Evolutionary conservation across 2,113 vertebrate genomes (phyloP), one percentile per base, ranked within the genome.

Genomic region (Picathartes gymnocephalus): DNA sequence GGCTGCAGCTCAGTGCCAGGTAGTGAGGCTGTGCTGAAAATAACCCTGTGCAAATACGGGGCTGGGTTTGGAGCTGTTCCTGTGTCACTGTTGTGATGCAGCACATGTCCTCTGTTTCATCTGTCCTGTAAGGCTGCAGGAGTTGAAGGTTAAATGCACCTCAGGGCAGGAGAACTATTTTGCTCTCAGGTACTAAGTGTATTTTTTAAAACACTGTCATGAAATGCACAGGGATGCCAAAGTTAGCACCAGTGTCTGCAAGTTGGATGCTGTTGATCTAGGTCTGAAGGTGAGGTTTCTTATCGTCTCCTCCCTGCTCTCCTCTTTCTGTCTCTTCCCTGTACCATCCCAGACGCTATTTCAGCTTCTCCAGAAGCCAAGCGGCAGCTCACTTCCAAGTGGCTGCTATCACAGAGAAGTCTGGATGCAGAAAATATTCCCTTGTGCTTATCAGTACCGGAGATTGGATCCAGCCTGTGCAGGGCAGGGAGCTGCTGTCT

Each of bases 321-420:
- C 20, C 33, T 31, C 56, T 48, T 35, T 22, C 61, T 62, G 4
- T 18, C 77, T 47, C 44, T 80, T 72, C 58, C 37, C 68, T 60
- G 7, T 40, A 28, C 68, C 3, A 2, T 33, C 51, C n/a, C 42
- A 50, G 18, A 10, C 17, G 24, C 2, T 47, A 10, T 57, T 73
- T 61, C 42, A 62, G 58, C 80, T 95, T 21, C 39, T 81, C 40
- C 62, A 90, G 83, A 65, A 82, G 64, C 54, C 87, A 83, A 88
- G 28, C 54, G 60, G 68, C 2, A 2, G 47, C 74, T 95, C 0
- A 0, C n/a, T 84, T 90, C 47, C 71, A 62, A 79, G 58, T 17
- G 35, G n/a, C 86, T 79, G 68, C 72, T 92, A 20, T 64, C 57
- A n/a, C 45, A 56, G 77, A 28, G 12, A 40, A 31, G 31, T 35